phyloP scores from a whole-genome alignment of 2,113 vertebrate species.

The Leucosticte australis region DNA sequence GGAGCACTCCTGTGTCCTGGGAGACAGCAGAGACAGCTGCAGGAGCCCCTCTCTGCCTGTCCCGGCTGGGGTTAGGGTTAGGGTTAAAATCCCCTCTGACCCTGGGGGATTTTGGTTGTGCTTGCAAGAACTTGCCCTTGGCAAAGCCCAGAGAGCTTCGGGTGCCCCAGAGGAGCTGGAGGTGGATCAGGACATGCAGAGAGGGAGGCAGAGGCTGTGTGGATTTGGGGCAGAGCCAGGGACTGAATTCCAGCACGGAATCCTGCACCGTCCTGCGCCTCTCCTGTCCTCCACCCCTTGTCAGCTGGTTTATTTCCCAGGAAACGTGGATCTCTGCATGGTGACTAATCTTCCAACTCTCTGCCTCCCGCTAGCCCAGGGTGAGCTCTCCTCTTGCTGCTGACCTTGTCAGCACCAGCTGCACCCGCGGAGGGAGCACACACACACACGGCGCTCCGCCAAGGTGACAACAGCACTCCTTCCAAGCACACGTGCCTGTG shows the following conservation, averaged over 20 bases:
- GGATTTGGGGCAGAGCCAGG: neutral
- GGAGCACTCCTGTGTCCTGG: neutral
- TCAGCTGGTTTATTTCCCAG: neutral
- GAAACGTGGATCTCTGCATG: neutral
- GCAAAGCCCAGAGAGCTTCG: neutral
- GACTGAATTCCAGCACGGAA: neutral
- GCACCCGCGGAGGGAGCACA: neutral
- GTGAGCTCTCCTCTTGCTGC: neutral
- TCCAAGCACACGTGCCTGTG: rapidly evolving
- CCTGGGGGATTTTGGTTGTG: neutral
- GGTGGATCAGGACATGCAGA: neutral
- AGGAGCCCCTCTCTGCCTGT: neutral
- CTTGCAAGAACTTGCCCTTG: neutral
- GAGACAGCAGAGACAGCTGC: neutral
- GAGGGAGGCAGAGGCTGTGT: neutral
- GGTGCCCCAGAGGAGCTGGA: neutral
- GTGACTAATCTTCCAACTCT: conserved; percentile 32
- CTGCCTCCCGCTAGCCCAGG: neutral
- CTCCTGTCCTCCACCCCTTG: neutral
- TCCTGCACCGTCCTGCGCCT: neutral
- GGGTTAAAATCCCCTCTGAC: no score
- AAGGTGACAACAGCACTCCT: neutral
- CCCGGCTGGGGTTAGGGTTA: neutral
- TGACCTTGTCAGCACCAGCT: conserved; percentile 16
- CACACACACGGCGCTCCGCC: neutral